Evolutionary conservation across 1,140 invertebrate genomes (phyloP).

Genomic region (Dufourea novaeangliae): DNA sequence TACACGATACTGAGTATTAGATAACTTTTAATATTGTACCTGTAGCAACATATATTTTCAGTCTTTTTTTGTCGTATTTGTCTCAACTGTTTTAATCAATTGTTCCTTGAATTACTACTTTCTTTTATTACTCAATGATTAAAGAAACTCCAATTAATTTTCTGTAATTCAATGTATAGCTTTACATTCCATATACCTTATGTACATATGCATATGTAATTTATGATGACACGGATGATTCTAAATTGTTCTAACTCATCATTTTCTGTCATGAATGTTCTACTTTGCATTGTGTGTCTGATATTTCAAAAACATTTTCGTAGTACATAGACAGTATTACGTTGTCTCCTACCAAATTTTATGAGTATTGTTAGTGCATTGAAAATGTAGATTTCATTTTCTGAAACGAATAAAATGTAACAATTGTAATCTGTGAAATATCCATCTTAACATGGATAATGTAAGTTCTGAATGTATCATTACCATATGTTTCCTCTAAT

Average conservation of each 20-base stretch:
- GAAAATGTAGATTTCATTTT: slow-evolving; percentile 14
- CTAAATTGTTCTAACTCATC: background rate
- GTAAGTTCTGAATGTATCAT: slow-evolving; percentile 35
- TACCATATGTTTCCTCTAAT: background rate
- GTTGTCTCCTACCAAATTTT: background rate
- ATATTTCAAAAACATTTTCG: background rate
- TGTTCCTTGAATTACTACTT: background rate
- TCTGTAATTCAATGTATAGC: background rate
- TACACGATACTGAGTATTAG: background rate
- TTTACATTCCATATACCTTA: background rate
- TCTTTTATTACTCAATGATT: background rate
- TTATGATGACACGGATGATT: background rate
- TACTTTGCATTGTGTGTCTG: background rate
- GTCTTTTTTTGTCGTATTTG: background rate
- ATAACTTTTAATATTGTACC: slow-evolving; percentile 9
- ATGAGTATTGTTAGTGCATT: background rate
- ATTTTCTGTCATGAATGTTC: background rate
- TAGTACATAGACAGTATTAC: background rate
- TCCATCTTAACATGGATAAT: slow-evolving; percentile 24
- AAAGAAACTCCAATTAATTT: no score
- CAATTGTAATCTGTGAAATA: slow-evolving; percentile 38
- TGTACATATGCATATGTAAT: background rate
- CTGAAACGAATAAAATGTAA: slow-evolving; percentile 32
- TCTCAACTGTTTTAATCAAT: background rate
- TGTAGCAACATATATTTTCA: background rate